Evolutionary conservation across 2,113 vertebrate species (phyloP), one percentile per base, ranked within the genome.

Genomic region (Macquaria ambigua): DNA sequence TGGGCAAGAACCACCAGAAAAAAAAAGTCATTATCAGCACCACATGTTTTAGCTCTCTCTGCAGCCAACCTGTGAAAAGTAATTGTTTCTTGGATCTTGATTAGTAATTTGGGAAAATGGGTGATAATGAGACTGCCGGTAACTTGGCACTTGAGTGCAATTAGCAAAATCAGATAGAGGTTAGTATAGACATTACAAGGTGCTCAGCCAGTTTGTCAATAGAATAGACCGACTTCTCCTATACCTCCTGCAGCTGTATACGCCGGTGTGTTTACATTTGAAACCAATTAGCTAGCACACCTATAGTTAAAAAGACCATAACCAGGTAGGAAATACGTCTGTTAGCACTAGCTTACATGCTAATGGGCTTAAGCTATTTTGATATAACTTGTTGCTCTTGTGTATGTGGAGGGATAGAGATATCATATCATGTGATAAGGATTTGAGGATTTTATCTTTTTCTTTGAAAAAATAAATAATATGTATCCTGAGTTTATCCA

Each of bases 61-160:
- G 61, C 31, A 72, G 73, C 69, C 34, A 88, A 87, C 82, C 79
- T 79, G 75, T 74, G 67, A 67, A 64, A 61, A 90, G 89, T 89
- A 93, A 93, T 94, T 90, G 94, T 93, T 94, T 81, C 89, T 92
- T 63, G 34, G 87, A 82, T 79, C 88, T 90, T 85, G 91, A 95
- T 95, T 94, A 85, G 93, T 92, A 85, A 95, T 94, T 95, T 93
- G 75, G 81, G 79, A 61, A 83, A 87, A 90, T 78, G 68, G 73
- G 90, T 87, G 87, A 92, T 94, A 95, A 95, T 95, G 90, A 90
- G 89, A 70, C 84, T 90, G 83, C 83, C 86, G 73, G 91, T 94
- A 95, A 90, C 93, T 86, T 87, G 56, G 89, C 92, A 91, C 93
- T 95, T 92, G 93, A 92, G 89, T 80, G 53, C 91, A 95, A 94